A percentile compares a stretch with the other conserved stretches of the same genome.
Evolutionary conservation across 1,140 invertebrate genomes (phyloP).

Genomic region (Formica selysi): DNA sequence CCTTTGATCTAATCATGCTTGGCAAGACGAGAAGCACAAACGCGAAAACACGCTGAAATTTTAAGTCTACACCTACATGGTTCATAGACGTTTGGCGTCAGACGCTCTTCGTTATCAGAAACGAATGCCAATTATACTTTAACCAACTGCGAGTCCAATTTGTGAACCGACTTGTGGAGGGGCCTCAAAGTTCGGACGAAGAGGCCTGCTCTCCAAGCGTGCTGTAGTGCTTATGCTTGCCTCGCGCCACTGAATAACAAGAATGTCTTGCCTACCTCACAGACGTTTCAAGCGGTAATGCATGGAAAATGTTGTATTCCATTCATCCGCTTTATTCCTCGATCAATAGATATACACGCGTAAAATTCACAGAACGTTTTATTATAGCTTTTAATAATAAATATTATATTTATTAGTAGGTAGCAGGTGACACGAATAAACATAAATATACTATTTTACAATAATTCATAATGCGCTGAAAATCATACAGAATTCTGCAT

Average conservation of each 20-base stretch:
- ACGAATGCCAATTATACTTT: slow-evolving; percentile 85
- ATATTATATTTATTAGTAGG: neutral
- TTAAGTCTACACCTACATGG: neutral
- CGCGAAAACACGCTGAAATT: slow-evolving; percentile 27
- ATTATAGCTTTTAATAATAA: neutral
- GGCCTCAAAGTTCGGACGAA: slow-evolving; percentile 82
- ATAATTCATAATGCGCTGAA: neutral
- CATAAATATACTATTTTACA: neutral
- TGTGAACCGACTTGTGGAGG: slow-evolving; percentile 81
- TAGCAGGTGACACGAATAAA: neutral
- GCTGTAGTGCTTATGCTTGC: slow-evolving; percentile 82
- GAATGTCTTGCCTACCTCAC: slow-evolving; percentile 76
- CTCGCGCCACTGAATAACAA: slow-evolving; percentile 81
- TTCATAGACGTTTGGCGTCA: slow-evolving; percentile 55
- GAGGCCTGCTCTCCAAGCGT: slow-evolving; percentile 81
- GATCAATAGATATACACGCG: neutral
- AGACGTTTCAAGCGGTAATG: slow-evolving; percentile 35
- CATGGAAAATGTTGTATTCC: slow-evolving; percentile 26
- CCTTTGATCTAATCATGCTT: slow-evolving; percentile 13
- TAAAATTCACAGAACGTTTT: neutral
- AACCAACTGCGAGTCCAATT: slow-evolving; percentile 83
- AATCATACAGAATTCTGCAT: slow-evolving; percentile 18
- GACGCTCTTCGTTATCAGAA: slow-evolving; percentile 80
- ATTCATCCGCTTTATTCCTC: slow-evolving; percentile 23
- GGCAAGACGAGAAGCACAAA: neutral